Base-by-base conservation (phyloP, 2,888 invertebrate genomes). In the Ptilodon capucinus region DNA sequence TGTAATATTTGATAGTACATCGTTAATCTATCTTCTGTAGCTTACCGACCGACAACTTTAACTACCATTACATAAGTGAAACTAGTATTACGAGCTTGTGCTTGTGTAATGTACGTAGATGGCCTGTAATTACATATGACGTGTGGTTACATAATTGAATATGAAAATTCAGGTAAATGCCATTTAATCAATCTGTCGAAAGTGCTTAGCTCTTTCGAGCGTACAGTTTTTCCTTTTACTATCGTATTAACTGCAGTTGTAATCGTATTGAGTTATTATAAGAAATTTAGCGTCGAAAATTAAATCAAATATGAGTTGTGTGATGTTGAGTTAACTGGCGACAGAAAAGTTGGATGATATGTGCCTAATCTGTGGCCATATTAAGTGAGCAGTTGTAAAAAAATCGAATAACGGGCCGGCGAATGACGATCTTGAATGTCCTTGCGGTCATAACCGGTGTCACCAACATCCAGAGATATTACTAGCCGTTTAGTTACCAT, bases 71-170 rank as follows among this genome's bases (percentile, higher is more conserved):
- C 25, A 25, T 36, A 36, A 36, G 8, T 43, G 35, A 23, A 35
- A 25, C 40, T 25, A 40, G 25, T 40, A 42, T 47, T 42, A 39
- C 13, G 48, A 44, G 42, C 45, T 32, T 39, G 56, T 16, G 16
- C 9, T 40, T 40, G 16, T 40, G 25, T 40, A 40, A 40, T 14
- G 16, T 21, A 21, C 13, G 39, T 39, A 7, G 7, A 4, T 21
- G 19, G 8, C 11, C 16, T 17, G 35, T 35, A 35, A 35, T 8
- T n/a, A 28, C n/a, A 16, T 17, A 58, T 55, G 56, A 50, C 48
- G 56, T 54, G 52, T 35, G 6, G 17, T 38, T 38, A 13, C 38
- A 19, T 38, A 38, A 14, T 19, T 19, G 18, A 16, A 9, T 5
- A 38, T 38, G 35, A 21, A 18, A 38, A 19, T 38, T 38, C 38